Evolutionary conservation across 2,888 invertebrate genomes (phyloP), one percentile per base, ranked within the genome.

Genomic region (Minunthozetes semirufus): DNA sequence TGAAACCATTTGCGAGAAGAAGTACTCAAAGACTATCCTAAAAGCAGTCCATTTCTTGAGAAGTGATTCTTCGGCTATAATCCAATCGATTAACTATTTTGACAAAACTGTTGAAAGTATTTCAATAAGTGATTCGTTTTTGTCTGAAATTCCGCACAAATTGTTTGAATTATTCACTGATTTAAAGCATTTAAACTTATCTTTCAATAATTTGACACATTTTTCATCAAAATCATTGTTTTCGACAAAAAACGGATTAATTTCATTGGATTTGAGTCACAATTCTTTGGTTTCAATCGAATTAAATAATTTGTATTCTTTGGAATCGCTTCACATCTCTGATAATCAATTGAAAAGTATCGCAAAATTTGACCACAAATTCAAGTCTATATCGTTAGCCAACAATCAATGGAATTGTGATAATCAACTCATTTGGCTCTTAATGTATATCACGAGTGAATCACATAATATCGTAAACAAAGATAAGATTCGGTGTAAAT

Each of bases 361-460:
- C 25, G 27, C 17, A 38, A 17, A 27, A 25, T 63, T 33, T 33
- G 38, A 72, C 25, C 6, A 56, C 33, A 53, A 38, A 42, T 15
- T 56, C 25, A 25, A 46, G 48, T 19, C 48, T 13, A n/a, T 75
- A 27, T 63, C 29, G 11, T 27, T 75, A 0, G 33, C 19, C 27
- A 73, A 63, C 15, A 79, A 79, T 75, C 72, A 73, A 3, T 79
- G 79, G 79, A 70, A 76, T 22, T 79, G 79, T 74, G 77, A 79
- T 61, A 59, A 76, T 46, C 71, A 76, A n/a, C 56, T 78, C 17
- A 46, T 75, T n/a, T 78, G 77, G 50, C 29, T 79, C 13, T 22
- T 72, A 22, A 63, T 25, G 4, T 33, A 68, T 13, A 63, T 46
- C 6, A 48, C 48, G 1, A 59, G 59, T 73, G 53, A 19, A 33